A percentile compares a stretch with the other conserved stretches of the same genome.
phyloP scores from a whole-genome alignment of 2,888 invertebrate species.

The Drosophila maculinotata region DNA sequence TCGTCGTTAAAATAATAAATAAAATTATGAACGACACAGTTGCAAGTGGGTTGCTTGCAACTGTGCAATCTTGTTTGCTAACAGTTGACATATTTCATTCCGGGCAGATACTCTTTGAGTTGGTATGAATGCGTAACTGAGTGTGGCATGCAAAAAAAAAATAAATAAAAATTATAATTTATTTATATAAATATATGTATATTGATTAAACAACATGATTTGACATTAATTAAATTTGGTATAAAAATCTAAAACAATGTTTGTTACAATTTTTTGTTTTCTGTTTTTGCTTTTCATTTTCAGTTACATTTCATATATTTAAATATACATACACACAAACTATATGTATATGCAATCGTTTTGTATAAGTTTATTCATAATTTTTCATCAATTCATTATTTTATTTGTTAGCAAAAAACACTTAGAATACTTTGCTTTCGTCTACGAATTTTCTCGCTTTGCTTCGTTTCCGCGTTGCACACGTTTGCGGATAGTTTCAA shows the following conservation, averaged over 20 bases:
- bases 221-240: slow-evolving; percentile 74
- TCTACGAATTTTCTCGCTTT: slow-evolving; percentile 38
- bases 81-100: slow-evolving; percentile 8
- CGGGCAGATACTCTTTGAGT: slow-evolving; percentile 39
- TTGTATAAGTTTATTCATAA: slow-evolving; percentile 57
- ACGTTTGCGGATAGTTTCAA: slow-evolving; percentile 14
- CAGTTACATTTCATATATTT: slow-evolving; percentile 35
- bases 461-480: slow-evolving; percentile 29
- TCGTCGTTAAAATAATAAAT: slow-evolving; percentile 24
- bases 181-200: slow-evolving; percentile 39
- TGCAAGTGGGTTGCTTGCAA: slow-evolving; percentile 11
- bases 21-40: slow-evolving; percentile 29
- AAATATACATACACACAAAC: slow-evolving; percentile 26
- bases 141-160: slow-evolving; percentile 33
- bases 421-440: slow-evolving; percentile 59
- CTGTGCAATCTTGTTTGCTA: slow-evolving; percentile 13
- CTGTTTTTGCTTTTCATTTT: slow-evolving; percentile 26
- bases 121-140: slow-evolving; percentile 28
- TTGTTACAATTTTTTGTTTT: slow-evolving; percentile 37
- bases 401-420: slow-evolving; percentile 76
- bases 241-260: slow-evolving; percentile 80
- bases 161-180: slow-evolving; percentile 19
- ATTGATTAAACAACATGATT: slow-evolving; percentile 55
- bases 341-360: slow-evolving; percentile 27
- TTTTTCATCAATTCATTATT: slow-evolving; percentile 60